A percentile compares a stretch with the other conserved stretches of the same genome.
These are phyloP conservation scores for Philopotamus ludificatus DNA, from an alignment of 1,140 invertebrate genomes.

Conservation along the genomic window DNA sequence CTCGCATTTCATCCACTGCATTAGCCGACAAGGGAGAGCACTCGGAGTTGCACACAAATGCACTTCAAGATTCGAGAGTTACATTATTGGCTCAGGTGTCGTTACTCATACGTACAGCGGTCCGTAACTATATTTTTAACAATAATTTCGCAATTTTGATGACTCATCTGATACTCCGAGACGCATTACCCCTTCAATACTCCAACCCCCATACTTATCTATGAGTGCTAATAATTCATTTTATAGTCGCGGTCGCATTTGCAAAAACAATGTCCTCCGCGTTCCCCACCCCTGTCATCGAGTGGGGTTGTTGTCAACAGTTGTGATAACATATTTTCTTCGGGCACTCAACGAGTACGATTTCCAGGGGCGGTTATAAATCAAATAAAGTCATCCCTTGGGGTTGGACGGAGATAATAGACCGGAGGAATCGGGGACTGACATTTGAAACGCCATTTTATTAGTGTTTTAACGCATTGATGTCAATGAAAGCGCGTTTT, in stretches of 20 bases:
- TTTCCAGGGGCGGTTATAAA: constrained; percentile 22
- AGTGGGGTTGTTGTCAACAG: constrained; percentile 25
- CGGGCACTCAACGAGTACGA: constrained; percentile 19
- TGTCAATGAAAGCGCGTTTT: neutral
- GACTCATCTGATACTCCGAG: no score
- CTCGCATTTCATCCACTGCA: constrained; percentile 16
- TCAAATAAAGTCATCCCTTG: constrained; percentile 30
- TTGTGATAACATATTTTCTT: constrained; percentile 37
- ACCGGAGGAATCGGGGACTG: neutral
- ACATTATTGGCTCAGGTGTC: constrained; percentile 26
- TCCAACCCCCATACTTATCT: constrained; percentile 9
- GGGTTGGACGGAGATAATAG: constrained; percentile 17
- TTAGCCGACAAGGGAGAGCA: constrained; percentile 15
- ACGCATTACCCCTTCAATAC: neutral
- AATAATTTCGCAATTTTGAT: no score
- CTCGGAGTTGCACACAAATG: constrained; percentile 1
- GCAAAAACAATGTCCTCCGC: constrained; percentile 18
- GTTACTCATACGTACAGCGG: neutral
- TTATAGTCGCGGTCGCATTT: neutral
- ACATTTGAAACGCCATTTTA: constrained; percentile 4
- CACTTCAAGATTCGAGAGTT: neutral
- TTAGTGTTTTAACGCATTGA: neutral
- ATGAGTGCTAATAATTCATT: constrained; percentile 17
- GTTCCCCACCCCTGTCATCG: neutral
- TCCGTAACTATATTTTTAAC: no score